These are phyloP conservation scores for Eueides isabella DNA, from an alignment of 1,140 invertebrate species.

Conservation along the genomic window DNA sequence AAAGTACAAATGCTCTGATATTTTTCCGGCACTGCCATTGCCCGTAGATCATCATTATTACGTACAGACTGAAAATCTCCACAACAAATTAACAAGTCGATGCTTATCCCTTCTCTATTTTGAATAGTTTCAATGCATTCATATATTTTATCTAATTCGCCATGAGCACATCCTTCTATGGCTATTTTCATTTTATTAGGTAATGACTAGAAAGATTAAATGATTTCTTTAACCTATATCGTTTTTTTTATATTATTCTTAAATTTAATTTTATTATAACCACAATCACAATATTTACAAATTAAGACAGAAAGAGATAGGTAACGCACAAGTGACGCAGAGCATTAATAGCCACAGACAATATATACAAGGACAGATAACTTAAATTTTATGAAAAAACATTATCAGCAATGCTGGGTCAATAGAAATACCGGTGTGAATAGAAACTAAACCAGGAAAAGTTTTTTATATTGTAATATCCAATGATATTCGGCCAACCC, in stretches of 20 bases:
- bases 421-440: no score
- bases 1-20: conserved; percentile 96
- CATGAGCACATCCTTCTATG: conserved; percentile 98
- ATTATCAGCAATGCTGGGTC: no score
- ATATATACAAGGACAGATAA: background rate
- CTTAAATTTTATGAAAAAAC: no score
- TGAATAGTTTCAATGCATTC: conserved; percentile 89
- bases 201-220: conserved; percentile 24
- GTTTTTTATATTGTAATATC: no score
- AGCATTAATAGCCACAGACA: background rate
- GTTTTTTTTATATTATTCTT: background rate
- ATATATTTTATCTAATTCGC: conserved; percentile 98
- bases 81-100: conserved; percentile 97
- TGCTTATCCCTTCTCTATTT: conserved; percentile 86
- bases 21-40: conserved; percentile 98
- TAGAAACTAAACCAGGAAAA: no score
- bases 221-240: background rate
- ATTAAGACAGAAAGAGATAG: background rate
- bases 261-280: background rate
- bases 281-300: conserved; percentile 7
- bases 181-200: conserved; percentile 93
- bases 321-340: background rate
- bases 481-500: no score
- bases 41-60: conserved; percentile 90
- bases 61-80: conserved; percentile 97